These are phyloP conservation scores for Chloebia gouldiae DNA, from an alignment of 2,113 vertebrate genomes.

Conservation along the genomic window DNA sequence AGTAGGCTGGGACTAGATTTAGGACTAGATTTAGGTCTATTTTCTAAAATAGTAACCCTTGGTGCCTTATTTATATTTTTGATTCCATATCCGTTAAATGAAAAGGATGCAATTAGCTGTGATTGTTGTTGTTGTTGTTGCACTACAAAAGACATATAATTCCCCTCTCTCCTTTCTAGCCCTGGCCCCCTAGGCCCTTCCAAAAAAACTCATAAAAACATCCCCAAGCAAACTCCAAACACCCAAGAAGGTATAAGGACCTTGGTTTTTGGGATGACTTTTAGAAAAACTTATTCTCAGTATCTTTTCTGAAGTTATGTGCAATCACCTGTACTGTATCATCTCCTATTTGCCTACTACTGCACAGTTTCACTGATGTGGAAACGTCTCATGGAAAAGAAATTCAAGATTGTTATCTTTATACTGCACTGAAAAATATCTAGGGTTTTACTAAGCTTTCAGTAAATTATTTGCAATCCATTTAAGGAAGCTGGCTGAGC, in stretches of 20 bases:
- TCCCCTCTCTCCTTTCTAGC: not conserved
- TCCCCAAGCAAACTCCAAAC: not conserved
- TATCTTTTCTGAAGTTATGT: not conserved
- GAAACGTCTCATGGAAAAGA: constrained; percentile 11
- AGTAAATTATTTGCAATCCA: constrained; percentile 35
- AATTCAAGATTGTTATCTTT: constrained; percentile 45
- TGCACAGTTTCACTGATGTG: not conserved
- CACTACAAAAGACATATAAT: not conserved
- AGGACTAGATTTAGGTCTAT: not conserved
- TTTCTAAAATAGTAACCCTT: not conserved
- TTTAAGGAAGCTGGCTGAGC: constrained; percentile 27
- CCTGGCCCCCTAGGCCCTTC: not conserved
- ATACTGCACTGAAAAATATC: constrained; percentile 43
- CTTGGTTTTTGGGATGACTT: not conserved
- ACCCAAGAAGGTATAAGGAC: not conserved
- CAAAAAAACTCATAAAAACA: not conserved
- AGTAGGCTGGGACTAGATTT: not conserved
- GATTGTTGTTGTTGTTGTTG: not conserved
- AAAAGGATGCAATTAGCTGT: not conserved
- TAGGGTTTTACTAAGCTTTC: constrained; percentile 31
- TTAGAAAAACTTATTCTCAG: not conserved
- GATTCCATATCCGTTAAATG: not conserved
- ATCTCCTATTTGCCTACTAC: constrained; percentile 26
- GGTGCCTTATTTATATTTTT: not conserved
- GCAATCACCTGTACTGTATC: not conserved